Conservation (phyloP, 92 coral and sea anemone genomes). For the Montipora capitata region DNA sequence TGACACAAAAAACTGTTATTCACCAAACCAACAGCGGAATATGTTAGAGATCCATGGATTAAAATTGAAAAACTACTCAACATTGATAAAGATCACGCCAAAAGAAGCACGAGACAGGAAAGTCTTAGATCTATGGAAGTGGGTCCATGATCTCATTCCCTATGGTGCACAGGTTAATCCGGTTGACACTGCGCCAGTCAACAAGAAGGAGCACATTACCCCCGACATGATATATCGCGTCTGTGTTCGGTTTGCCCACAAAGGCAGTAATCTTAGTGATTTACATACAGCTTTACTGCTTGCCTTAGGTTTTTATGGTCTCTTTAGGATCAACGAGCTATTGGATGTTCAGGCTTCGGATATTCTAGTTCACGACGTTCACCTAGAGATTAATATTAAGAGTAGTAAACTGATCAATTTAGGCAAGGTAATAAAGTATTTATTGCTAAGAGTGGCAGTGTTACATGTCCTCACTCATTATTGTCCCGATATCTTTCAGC, state of each 20-base stretch:
- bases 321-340: constrained; percentile 58
- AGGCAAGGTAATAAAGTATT: constrained; percentile 61
- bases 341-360: constrained; percentile 46
- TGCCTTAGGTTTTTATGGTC: constrained; percentile 53
- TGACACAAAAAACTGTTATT: no score
- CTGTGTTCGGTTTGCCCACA: constrained; percentile 17
- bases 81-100: no score
- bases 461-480: constrained; percentile 52
- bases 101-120: no score
- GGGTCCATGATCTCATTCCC: constrained; percentile 40
- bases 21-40: no score
- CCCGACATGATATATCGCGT: constrained; percentile 39
- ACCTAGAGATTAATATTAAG: constrained; percentile 41
- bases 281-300: constrained; percentile 59
- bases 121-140: no score
- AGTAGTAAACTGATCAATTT: constrained; percentile 59
- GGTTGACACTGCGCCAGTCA: constrained; percentile 31
- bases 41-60: no score
- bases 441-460: constrained; percentile 60
- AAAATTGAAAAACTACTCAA: no score
- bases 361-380: constrained; percentile 31
- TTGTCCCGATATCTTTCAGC: constrained; percentile 42
- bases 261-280: constrained; percentile 37
- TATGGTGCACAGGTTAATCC: constrained; percentile 39
- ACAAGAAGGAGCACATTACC: neutral